Conservation (phyloP, 1,140 invertebrate genomes). For the Psix sp. region DNA sequence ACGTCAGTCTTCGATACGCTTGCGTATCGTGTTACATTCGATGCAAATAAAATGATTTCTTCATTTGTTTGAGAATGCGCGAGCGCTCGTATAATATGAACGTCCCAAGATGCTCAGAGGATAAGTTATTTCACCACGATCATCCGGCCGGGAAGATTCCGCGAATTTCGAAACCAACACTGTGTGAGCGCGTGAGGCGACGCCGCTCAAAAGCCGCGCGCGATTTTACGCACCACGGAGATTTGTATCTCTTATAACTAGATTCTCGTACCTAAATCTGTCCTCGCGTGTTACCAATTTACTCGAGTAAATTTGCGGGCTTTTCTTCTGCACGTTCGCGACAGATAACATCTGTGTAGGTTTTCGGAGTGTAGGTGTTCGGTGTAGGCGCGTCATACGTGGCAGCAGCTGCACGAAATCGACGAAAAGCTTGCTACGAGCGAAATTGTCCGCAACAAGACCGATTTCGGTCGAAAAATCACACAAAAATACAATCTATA, state of each 20-base stretch:
- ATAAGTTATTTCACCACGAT: conserved; percentile 49
- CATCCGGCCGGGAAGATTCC: conserved; percentile 36
- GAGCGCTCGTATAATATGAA: conserved; percentile 40
- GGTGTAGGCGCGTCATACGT: conserved; percentile 66
- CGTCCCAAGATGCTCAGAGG: conserved; percentile 21
- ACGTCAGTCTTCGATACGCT: background rate
- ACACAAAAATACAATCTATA: background rate
- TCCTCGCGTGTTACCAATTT: conserved; percentile 62
- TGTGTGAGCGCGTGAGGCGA: conserved; percentile 26
- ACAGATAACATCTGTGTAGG: conserved; percentile 60
- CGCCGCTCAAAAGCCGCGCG: conserved; percentile 22
- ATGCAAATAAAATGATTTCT: conserved; percentile 57
- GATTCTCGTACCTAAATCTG: conserved; percentile 61
- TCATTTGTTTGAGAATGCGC: conserved; percentile 51
- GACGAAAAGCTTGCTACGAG: background rate
- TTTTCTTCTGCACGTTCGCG: conserved; percentile 57
- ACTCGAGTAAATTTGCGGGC: conserved; percentile 57
- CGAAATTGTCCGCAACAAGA: conserved; percentile 4
- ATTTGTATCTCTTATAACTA: conserved; percentile 59
- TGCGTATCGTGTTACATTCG: conserved; percentile 37
- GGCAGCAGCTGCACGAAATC: conserved; percentile 26
- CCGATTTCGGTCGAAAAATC: conserved; percentile 10
- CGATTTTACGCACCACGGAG: conserved; percentile 39
- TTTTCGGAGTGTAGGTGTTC: conserved; percentile 65
- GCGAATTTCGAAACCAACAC: conserved; percentile 50